Conservation (phyloP, 1,140 invertebrate genomes). For the Achroia grisella region DNA sequence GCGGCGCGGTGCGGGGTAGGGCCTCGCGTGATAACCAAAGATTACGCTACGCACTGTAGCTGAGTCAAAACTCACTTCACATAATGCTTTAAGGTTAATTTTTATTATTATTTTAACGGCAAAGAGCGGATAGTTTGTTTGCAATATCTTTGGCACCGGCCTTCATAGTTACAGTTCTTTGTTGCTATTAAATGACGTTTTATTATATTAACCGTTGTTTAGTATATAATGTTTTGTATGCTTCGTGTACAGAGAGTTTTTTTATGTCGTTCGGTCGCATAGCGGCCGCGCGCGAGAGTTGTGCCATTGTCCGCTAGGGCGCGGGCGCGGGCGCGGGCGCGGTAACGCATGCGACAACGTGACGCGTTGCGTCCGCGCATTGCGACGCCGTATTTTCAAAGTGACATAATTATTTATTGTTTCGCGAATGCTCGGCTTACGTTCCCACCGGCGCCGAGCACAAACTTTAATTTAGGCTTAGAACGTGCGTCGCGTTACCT, state of each 20-base stretch:
- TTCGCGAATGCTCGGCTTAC: conserved; percentile 43
- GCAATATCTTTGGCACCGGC: conserved; percentile 46
- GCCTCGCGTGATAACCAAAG: conserved; percentile 43
- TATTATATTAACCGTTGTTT: conserved; percentile 57
- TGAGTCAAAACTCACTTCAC: conserved; percentile 60
- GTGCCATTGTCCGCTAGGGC: conserved; percentile 46
- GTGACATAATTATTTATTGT: conserved; percentile 61
- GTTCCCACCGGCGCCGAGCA: conserved; percentile 61
- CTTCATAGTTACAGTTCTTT: conserved; percentile 48
- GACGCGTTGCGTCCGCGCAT: conserved; percentile 14
- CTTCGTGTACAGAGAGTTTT: conserved; percentile 46
- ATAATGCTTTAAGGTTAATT: conserved; percentile 61
- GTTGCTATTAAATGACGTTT: conserved; percentile 47
- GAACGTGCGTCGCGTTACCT: conserved; percentile 64
- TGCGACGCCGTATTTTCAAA: conserved; percentile 41
- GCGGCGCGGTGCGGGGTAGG: conserved; percentile 7
- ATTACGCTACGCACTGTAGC: conserved; percentile 45
- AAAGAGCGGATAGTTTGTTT: conserved; percentile 13
- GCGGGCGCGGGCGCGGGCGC: conserved; percentile 3
- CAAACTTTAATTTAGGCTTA: conserved; percentile 57
- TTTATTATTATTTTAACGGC: conserved; percentile 38
- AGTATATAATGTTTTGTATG: conserved; percentile 54
- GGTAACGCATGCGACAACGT: background rate
- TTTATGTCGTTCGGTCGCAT: conserved; percentile 43
- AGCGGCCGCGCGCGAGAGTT: conserved; percentile 39